phyloP scores from a whole-genome alignment of 2,113 vertebrate genomes.

The Psilopogon haemacephalus region DNA sequence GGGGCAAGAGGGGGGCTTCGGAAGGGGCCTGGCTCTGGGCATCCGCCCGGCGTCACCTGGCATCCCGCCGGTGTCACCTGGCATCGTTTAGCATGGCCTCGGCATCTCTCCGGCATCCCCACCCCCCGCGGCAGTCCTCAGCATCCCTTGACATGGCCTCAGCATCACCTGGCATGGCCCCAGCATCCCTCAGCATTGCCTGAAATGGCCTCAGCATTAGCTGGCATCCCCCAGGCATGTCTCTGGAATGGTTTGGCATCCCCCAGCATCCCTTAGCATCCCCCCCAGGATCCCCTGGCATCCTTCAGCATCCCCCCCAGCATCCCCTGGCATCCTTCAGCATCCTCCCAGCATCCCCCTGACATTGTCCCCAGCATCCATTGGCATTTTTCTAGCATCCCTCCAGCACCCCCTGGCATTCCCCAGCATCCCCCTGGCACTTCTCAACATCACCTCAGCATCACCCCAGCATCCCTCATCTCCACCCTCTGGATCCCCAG shows the following conservation, averaged over 20 bases:
- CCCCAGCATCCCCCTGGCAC: no score
- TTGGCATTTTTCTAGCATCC: neutral
- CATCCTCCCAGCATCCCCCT: neutral
- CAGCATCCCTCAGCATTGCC: neutral
- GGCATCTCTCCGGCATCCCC: neutral
- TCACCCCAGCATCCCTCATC: no score
- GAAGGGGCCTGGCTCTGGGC: neutral
- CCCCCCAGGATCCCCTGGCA: neutral
- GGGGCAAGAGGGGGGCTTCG: neutral
- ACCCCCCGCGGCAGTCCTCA: neutral
- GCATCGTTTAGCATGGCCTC: neutral
- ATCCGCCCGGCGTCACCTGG: neutral
- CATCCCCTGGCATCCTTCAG: neutral
- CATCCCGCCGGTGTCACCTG: neutral
- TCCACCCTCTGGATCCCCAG: fast-evolving
- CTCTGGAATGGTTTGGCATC: no score
- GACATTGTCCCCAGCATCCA: no score
- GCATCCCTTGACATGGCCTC: neutral
- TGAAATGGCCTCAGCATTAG: no score
- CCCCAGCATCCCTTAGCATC: neutral
- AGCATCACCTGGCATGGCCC: neutral
- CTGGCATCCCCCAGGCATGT: neutral
- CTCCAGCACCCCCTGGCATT: neutral
- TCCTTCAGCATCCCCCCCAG: neutral
- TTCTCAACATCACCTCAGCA: neutral